A percentile compares a stretch with the other conserved stretches of the same genome.
These are phyloP conservation scores for Tretioscincus oriximinensis DNA, from an alignment of 2,113 vertebrate genomes.

Conservation along the genomic window DNA sequence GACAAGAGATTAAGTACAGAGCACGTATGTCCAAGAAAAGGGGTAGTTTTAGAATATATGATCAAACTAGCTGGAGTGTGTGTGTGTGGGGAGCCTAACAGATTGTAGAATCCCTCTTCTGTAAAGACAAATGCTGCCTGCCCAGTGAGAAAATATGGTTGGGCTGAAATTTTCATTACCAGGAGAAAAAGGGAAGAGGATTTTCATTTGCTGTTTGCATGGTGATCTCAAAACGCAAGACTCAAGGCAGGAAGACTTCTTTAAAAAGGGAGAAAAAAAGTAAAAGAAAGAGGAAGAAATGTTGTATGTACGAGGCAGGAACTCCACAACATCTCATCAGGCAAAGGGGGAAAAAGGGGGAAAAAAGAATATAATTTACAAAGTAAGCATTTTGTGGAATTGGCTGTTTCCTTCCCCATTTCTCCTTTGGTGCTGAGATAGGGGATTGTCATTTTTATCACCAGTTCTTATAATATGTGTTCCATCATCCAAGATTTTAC, in stretches of 20 bases:
- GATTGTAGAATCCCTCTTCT: background rate
- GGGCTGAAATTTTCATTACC: background rate
- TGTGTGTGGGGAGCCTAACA: background rate
- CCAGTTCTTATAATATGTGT: background rate
- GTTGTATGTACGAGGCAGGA: conserved; percentile 65
- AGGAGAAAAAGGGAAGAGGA: conserved; percentile 37
- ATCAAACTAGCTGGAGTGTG: background rate
- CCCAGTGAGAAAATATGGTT: conserved; percentile 16
- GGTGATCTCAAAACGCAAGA: conserved; percentile 58
- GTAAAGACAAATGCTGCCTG: background rate
- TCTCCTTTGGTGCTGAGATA: conserved; percentile 36
- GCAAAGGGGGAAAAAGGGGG: no score
- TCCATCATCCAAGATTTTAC: background rate
- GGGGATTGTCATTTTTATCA: conserved; percentile 22
- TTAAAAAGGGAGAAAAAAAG: conserved; percentile 64
- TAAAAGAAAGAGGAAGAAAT: conserved; percentile 74
- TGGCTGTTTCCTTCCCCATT: conserved; percentile 51
- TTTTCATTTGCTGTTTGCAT: conserved; percentile 34
- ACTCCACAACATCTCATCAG: conserved; percentile 37
- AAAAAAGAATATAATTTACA: conserved; percentile 20
- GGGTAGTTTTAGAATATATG: conserved; percentile 1
- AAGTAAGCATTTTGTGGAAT: conserved; percentile 48
- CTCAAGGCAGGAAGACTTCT: conserved; percentile 62
- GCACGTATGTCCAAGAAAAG: background rate
- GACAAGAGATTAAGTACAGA: conserved; percentile 16